Conservation (phyloP, 2,113 vertebrate species). For the Martes martes region DNA sequence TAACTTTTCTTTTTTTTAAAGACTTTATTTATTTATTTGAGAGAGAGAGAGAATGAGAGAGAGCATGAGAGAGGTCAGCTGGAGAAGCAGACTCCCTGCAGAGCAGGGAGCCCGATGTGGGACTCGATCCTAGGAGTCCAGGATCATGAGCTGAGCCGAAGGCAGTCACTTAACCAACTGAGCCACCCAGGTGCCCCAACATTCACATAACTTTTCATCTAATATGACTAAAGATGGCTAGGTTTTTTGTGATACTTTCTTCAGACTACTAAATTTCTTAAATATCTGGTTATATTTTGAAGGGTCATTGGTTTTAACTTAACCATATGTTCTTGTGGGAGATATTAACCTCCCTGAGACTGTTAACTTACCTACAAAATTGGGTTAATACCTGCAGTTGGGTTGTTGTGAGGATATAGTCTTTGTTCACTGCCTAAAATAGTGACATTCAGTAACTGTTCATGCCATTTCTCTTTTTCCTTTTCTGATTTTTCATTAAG, state of each 20-base stretch:
- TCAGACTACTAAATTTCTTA: slow-evolving; percentile 12
- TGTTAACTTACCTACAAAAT: not conserved
- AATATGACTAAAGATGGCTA: not conserved
- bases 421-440: not conserved
- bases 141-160: too few relatives aligned
- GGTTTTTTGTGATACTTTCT: not conserved
- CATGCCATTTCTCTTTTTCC: not conserved
- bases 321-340: not conserved
- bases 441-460: not conserved
- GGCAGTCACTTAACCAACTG: too few relatives aligned
- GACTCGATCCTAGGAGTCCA: too few relatives aligned
- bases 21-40: too few relatives aligned
- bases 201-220: not conserved
- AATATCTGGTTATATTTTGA: slow-evolving; percentile 5
- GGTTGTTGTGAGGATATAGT: not conserved
- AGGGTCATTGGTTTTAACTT: not conserved
- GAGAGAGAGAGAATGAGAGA: too few relatives aligned
- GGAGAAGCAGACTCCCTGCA: too few relatives aligned
- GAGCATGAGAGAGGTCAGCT: too few relatives aligned
- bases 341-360: not conserved
- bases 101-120: too few relatives aligned
- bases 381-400: not conserved
- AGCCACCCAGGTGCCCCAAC: not conserved
- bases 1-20: not conserved
- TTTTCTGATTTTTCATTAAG: slow-evolving; percentile 21